Percentiles rank a stretch among this genome's conserved stretches.
These are phyloP conservation scores for Masnerella sp. DNA, from an alignment of 2,888 invertebrate genomes.

Conservation along the genomic window DNA sequence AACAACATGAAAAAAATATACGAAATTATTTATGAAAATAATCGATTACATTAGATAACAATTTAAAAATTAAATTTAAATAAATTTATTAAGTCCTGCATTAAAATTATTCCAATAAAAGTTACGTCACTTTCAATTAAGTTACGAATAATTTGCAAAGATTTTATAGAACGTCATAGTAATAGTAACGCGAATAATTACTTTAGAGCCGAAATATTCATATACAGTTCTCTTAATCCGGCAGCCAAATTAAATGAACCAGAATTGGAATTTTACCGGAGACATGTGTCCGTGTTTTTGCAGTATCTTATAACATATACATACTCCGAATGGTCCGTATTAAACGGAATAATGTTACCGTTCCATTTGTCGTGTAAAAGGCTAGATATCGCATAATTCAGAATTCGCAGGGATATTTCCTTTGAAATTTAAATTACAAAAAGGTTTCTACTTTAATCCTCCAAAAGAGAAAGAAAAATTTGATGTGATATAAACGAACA, in stretches of 20 bases:
- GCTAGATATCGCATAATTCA: background rate
- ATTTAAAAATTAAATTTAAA: no score
- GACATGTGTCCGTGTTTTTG: background rate
- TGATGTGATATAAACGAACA: background rate
- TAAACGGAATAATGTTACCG: background rate
- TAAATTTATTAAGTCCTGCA: no score
- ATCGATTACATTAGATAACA: no score
- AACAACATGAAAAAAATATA: no score
- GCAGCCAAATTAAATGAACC: background rate
- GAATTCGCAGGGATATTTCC: background rate
- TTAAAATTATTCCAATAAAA: background rate
- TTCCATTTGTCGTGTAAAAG: background rate
- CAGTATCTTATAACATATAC: background rate
- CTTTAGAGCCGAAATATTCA: background rate
- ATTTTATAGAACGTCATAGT: background rate
- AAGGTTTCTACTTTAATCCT: background rate
- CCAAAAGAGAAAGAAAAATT: background rate
- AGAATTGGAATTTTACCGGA: background rate
- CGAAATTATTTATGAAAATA: no score
- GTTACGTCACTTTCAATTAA: background rate
- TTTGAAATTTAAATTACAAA: background rate
- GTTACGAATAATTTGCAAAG: background rate
- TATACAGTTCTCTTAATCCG: background rate
- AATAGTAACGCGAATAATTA: background rate
- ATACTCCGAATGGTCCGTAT: background rate